phyloP scores from a whole-genome alignment of 2,113 vertebrate genomes.

The Gila orcuttii region DNA sequence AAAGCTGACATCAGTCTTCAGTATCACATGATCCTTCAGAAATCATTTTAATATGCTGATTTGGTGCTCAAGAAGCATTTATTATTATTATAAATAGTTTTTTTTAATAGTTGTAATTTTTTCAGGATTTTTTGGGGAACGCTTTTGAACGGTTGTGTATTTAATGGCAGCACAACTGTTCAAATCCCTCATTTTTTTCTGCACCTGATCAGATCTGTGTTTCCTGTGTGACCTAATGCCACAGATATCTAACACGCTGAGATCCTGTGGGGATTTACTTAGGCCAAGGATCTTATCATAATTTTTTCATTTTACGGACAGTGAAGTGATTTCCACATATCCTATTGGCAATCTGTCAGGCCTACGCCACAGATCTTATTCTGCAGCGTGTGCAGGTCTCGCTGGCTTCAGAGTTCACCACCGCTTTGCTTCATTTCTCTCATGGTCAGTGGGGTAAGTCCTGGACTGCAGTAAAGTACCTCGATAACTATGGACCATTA shows the following conservation, averaged over 20 bases:
- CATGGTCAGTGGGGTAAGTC: slow-evolving; percentile 69
- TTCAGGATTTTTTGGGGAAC: neutral
- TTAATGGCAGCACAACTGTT: slow-evolving; percentile 41
- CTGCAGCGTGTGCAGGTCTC: slow-evolving; percentile 21
- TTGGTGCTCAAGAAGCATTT: neutral
- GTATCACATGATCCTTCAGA: neutral
- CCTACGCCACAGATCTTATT: slow-evolving; percentile 17
- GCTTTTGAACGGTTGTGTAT: slow-evolving; percentile 58
- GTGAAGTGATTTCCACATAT: slow-evolving; percentile 39
- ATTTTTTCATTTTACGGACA: slow-evolving; percentile 28
- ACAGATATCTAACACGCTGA: neutral
- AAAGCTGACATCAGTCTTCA: neutral
- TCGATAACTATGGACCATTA: slow-evolving; percentile 73
- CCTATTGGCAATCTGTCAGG: slow-evolving; percentile 26
- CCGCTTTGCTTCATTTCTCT: slow-evolving; percentile 59
- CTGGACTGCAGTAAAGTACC: slow-evolving; percentile 63
- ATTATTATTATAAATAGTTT: neutral
- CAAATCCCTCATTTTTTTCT: neutral
- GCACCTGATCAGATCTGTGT: neutral
- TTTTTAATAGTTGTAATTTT: neutral
- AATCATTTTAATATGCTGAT: neutral
- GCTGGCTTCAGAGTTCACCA: slow-evolving; percentile 19
- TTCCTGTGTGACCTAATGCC: slow-evolving; percentile 11
- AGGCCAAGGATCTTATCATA: slow-evolving; percentile 29
- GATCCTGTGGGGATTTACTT: neutral